A percentile compares a stretch with the other conserved stretches of the same genome.
These are phyloP conservation scores for Sminthurides bifidus DNA, from an alignment of 1,140 invertebrate genomes.

Conservation along the genomic window DNA sequence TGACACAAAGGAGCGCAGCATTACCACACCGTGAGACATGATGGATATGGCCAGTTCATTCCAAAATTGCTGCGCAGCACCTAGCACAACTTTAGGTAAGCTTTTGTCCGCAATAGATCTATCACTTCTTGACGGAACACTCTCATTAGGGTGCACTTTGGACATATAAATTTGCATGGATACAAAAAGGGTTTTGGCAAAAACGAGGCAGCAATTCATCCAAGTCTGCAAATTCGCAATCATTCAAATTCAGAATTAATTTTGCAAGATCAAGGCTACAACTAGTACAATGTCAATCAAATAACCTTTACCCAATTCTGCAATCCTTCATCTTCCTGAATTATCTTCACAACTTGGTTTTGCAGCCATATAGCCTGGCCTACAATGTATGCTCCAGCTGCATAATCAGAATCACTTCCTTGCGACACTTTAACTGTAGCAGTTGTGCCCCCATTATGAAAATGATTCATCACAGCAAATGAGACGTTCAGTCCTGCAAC, in stretches of 20 bases:
- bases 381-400: constrained; percentile 20
- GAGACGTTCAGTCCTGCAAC: constrained; percentile 18
- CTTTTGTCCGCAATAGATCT: not conserved
- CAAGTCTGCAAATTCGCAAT: constrained; percentile 21
- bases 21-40: constrained; percentile 12
- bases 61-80: constrained; percentile 23
- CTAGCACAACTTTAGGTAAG: constrained; percentile 9
- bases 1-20: constrained; percentile 16
- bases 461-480: constrained; percentile 18
- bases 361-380: constrained; percentile 28
- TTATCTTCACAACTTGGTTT: constrained; percentile 21
- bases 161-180: constrained; percentile 26
- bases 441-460: constrained; percentile 11
- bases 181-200: constrained; percentile 22
- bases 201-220: constrained; percentile 23
- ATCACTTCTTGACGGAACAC: not conserved
- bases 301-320: constrained; percentile 19
- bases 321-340: constrained; percentile 24
- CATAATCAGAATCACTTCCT: constrained; percentile 20
- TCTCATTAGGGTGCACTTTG: constrained; percentile 6
- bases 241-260: not conserved
- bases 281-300: not conserved
- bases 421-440: not conserved
- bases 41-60: constrained; percentile 26
- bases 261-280: not conserved